Conservation (phyloP, 2,888 invertebrate species). For the Reticulitermes lucifugus region DNA sequence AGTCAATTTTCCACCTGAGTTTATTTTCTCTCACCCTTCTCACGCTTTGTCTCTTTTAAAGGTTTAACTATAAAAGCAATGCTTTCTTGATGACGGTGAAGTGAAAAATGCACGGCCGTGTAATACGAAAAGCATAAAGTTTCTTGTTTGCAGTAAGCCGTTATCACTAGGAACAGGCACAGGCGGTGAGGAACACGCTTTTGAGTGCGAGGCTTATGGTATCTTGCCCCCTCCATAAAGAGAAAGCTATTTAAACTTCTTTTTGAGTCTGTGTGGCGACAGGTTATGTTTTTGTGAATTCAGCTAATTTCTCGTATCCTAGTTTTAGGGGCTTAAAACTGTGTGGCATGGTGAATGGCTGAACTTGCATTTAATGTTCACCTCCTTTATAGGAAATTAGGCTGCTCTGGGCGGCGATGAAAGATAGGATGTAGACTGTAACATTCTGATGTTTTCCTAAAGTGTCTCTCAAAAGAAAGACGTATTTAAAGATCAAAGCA, state of each 20-base stretch:
- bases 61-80: conserved; percentile 26
- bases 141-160: conserved; percentile 11
- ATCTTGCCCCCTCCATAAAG: not conserved
- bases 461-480: conserved; percentile 23
- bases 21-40: not conserved
- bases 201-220: not conserved
- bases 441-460: conserved; percentile 10
- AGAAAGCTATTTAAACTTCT: not conserved
- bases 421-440: not conserved
- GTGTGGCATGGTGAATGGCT: not conserved
- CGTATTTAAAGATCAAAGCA: conserved; percentile 25
- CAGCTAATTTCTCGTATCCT: conserved; percentile 5
- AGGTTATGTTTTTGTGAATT: not conserved
- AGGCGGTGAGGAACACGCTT: not conserved
- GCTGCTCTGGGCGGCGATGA: not conserved
- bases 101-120: not conserved
- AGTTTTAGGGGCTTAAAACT: not conserved
- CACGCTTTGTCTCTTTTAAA: not conserved
- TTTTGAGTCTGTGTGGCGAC: not conserved
- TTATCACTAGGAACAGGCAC: conserved; percentile 2
- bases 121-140: conserved; percentile 19
- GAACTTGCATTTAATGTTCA: conserved; percentile 1
- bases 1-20: conserved; percentile 35
- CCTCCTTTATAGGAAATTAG: not conserved
- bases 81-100: conserved; percentile 6